A percentile compares a stretch with the other conserved stretches of the same genome.
Conservation (phyloP, 1,140 invertebrate species). For the Tetranychus cinnabarinus region DNA sequence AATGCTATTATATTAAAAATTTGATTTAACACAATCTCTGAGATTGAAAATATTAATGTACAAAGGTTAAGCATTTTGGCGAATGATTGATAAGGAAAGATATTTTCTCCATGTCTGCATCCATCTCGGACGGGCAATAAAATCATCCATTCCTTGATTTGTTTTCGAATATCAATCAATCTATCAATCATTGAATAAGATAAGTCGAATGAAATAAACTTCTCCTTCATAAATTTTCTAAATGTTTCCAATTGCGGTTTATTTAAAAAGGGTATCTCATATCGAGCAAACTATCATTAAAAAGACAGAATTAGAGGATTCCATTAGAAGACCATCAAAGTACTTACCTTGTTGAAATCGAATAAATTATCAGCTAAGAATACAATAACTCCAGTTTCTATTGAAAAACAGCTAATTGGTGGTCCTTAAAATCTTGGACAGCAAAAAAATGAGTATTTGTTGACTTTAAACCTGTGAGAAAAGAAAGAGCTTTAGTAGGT, state of each 20-base stretch:
- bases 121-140: not conserved
- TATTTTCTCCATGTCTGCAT: not conserved
- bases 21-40: no score
- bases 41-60: no score
- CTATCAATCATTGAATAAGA: not conserved
- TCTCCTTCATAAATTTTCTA: not conserved
- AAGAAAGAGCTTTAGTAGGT: not conserved
- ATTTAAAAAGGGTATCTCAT: not conserved
- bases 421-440: not conserved
- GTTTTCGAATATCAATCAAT: not conserved
- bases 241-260: not conserved
- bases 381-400: not conserved
- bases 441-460: not conserved
- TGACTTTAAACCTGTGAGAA: not conserved
- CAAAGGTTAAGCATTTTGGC: not conserved
- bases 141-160: not conserved
- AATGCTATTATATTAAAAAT: no score
- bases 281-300: not conserved
- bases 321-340: no score
- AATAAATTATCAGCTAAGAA: not conserved
- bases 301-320: not conserved
- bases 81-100: not conserved
- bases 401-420: not conserved
- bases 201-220: not conserved
- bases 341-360: not conserved